phyloP scores from a whole-genome alignment of 2,888 invertebrate genomes.

The Amiota minor region DNA sequence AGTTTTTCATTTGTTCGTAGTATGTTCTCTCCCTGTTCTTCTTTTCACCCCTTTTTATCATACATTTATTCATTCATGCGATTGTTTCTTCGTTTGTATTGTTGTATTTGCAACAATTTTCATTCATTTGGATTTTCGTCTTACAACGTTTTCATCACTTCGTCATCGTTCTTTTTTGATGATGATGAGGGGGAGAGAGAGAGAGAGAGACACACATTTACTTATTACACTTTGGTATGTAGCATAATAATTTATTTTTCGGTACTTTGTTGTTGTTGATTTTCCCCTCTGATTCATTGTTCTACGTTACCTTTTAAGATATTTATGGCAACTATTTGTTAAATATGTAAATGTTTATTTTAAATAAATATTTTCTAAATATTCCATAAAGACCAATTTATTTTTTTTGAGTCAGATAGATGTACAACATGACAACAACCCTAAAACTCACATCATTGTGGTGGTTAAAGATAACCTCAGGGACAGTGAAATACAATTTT shows the following conservation, averaged over 20 bases:
- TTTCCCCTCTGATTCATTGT: constrained; percentile 3
- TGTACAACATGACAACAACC: too few species aligned
- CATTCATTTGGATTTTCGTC: too few species aligned
- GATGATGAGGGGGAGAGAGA: too few species aligned
- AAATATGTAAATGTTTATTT: too few species aligned
- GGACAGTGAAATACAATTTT: too few species aligned
- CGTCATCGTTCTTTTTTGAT: not conserved
- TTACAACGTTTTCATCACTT: constrained; percentile 23
- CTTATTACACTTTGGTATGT: constrained; percentile 47
- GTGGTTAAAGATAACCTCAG: too few species aligned
- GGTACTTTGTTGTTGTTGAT: constrained; percentile 10
- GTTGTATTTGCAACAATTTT: too few species aligned
- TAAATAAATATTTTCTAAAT: too few species aligned
- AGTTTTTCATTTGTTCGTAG: not conserved
- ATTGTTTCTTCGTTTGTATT: not conserved
- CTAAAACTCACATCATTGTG: too few species aligned
- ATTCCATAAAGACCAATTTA: too few species aligned
- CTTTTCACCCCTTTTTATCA: not conserved
- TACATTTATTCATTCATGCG: not conserved
- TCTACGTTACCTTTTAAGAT: not conserved
- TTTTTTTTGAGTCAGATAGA: too few species aligned
- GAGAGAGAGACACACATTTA: too few species aligned
- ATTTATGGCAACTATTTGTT: not conserved
- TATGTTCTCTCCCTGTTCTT: not conserved
- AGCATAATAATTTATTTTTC: constrained; percentile 44